Evolutionary conservation across 64 coral and sea anemone species (phyloP).

Genomic region (Porites lutea): DNA sequence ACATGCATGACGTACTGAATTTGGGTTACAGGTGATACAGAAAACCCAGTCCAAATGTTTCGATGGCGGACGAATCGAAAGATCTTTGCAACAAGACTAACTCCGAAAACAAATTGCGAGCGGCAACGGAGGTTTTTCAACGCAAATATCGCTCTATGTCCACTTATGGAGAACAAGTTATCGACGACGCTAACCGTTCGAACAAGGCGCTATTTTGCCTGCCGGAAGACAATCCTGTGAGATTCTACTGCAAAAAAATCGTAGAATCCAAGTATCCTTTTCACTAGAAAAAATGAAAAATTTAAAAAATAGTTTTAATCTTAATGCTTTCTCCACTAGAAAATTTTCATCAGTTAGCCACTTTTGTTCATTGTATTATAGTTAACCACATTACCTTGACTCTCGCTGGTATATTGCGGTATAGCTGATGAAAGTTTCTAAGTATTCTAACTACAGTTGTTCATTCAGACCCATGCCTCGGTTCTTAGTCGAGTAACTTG

Average conservation of each 20-base stretch:
- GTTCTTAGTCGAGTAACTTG: neutral
- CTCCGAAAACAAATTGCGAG: constrained; percentile 75
- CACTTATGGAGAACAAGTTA: constrained; percentile 74
- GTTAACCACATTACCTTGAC: constrained; percentile 41
- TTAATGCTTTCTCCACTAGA: neutral
- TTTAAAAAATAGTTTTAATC: constrained; percentile 10
- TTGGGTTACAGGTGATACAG: constrained; percentile 4
- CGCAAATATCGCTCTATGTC: constrained; percentile 86
- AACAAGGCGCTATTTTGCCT: constrained; percentile 88
- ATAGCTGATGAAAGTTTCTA: constrained; percentile 8
- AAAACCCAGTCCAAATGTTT: constrained; percentile 66
- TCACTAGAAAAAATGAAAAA: neutral
- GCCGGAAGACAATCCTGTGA: constrained; percentile 73
- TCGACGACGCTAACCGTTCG: constrained; percentile 70
- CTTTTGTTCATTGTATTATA: constrained; percentile 36
- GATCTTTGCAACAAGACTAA: constrained; percentile 39
- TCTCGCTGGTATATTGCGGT: neutral
- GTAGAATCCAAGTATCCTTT: constrained; percentile 99
- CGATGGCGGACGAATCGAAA: constrained; percentile 83
- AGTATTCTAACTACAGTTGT: neutral
- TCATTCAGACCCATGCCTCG: too few relatives aligned
- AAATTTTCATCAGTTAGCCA: constrained; percentile 18
- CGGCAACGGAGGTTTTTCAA: constrained; percentile 77
- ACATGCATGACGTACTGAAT: constrained; percentile 20
- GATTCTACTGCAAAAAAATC: constrained; percentile 93